Evolutionary conservation across 2,797 vertebrate species (phyloP).

Genomic region (Falco columbarius): DNA sequence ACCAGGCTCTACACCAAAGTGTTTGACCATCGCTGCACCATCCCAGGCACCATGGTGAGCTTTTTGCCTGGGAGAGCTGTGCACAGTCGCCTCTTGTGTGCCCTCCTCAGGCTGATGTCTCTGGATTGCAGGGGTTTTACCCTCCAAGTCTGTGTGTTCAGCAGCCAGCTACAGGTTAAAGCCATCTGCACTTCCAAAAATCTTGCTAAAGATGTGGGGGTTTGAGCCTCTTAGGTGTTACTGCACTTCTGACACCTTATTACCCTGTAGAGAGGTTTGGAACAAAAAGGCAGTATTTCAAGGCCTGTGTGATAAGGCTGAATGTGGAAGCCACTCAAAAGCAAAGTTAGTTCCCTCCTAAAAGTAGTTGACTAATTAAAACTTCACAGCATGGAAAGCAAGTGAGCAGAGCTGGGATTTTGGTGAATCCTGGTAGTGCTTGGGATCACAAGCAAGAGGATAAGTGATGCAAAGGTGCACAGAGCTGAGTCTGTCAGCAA

Average conservation of each 20-base stretch:
- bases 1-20: neutral
- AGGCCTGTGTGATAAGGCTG: neutral
- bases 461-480: neutral
- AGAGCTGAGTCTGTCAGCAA: neutral
- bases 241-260: neutral
- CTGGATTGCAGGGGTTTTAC: neutral
- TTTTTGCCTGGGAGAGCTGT: neutral
- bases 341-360: neutral
- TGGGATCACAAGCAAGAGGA: neutral
- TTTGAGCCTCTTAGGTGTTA: neutral
- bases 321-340: neutral
- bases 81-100: fast-evolving
- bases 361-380: neutral
- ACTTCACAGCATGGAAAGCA: neutral
- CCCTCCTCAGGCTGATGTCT: neutral
- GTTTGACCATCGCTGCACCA: neutral
- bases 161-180: neutral
- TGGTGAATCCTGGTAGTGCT: neutral
- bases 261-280: neutral
- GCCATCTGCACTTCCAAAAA: neutral
- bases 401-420: neutral
- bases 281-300: neutral
- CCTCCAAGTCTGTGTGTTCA: neutral
- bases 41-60: fast-evolving
- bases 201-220: neutral